These are phyloP conservation scores for Alcedo quadribrachys DNA, from an alignment of 2,797 vertebrate species.

Conservation along the genomic window DNA sequence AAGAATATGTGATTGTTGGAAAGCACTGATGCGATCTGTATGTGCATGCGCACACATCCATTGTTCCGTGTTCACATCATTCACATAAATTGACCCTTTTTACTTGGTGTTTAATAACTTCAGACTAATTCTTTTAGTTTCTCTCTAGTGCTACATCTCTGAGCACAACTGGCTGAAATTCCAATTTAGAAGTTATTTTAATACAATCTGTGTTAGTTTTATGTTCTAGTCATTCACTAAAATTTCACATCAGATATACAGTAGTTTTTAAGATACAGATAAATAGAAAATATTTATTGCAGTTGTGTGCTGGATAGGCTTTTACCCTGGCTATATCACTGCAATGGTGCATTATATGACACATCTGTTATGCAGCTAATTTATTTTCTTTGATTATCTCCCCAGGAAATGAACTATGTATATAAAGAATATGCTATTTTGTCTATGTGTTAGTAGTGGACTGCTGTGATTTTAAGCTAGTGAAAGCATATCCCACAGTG, in stretches of 20 bases:
- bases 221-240: background rate
- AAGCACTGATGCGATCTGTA: conserved; percentile 45
- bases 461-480: conserved; percentile 4
- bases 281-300: conserved; percentile 34
- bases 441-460: conserved; percentile 18
- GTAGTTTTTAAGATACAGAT: background rate
- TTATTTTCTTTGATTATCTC: conserved; percentile 49
- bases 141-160: background rate
- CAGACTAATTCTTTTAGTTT: background rate
- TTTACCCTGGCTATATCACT: background rate
- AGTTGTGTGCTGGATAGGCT: background rate
- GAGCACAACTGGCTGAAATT: background rate
- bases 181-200: background rate
- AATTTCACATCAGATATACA: background rate
- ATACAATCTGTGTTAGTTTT: background rate
- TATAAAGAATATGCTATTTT: conserved; percentile 51
- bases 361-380: conserved; percentile 27
- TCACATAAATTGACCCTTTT: conserved; percentile 45
- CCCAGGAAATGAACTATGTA: conserved; percentile 36
- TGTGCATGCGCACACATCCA: conserved; percentile 20
- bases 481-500: background rate
- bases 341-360: conserved; percentile 5
- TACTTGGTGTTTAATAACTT: conserved; percentile 17
- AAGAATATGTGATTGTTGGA: conserved; percentile 61
- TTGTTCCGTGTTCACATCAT: conserved; percentile 44